Conservation (phyloP, 2,797 vertebrate species). For the Sebastes kiyomatsui region DNA sequence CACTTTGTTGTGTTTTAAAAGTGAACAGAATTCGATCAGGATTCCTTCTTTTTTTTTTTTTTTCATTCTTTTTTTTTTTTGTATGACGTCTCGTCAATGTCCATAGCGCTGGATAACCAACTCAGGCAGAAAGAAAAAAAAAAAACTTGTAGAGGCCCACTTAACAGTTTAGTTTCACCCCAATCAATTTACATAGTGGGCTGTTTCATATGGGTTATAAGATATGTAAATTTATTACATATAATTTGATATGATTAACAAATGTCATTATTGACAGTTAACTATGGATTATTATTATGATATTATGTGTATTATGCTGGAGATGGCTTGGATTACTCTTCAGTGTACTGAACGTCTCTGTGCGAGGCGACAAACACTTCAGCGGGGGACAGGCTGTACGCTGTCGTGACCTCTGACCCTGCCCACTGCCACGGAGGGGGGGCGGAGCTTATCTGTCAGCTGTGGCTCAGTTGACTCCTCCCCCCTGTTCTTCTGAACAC, state of each 20-base stretch:
- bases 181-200: slow-evolving; percentile 78
- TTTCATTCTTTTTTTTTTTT: slow-evolving; percentile 67
- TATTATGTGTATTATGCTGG: slow-evolving; percentile 76
- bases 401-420: slow-evolving; percentile 64
- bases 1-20: slow-evolving; percentile 84
- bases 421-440: slow-evolving; percentile 68
- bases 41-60: slow-evolving; percentile 66
- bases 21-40: slow-evolving; percentile 81
- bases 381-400: slow-evolving; percentile 62
- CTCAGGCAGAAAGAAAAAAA: slow-evolving; percentile 84
- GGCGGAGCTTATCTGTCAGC: slow-evolving; percentile 58
- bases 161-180: slow-evolving; percentile 74
- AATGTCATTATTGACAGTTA: slow-evolving; percentile 73
- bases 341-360: slow-evolving; percentile 63
- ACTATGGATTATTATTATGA: slow-evolving; percentile 78
- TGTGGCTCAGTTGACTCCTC: slow-evolving; percentile 49
- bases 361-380: slow-evolving; percentile 70
- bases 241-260: slow-evolving; percentile 80
- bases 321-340: slow-evolving; percentile 74
- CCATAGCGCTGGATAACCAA: slow-evolving; percentile 85
- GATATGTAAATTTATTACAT: slow-evolving; percentile 77
- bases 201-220: slow-evolving; percentile 80
- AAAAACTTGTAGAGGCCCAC: slow-evolving; percentile 76
- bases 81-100: slow-evolving; percentile 81
- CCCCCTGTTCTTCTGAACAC: slow-evolving; percentile 59